Evolutionary conservation across 2,888 invertebrate species (phyloP).

Genomic region (Anticlea derivata): DNA sequence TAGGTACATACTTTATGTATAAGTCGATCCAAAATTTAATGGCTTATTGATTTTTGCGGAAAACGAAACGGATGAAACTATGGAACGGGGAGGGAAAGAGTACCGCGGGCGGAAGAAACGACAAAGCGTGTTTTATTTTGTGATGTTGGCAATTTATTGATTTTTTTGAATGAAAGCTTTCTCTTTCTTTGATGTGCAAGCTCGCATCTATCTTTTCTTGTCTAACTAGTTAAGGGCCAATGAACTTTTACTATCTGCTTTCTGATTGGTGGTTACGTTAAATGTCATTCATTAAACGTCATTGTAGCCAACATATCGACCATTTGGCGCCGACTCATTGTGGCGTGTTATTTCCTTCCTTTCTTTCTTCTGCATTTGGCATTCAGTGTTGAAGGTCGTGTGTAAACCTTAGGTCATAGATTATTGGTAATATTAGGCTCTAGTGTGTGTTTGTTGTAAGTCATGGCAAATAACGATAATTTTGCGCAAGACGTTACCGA

Average conservation of each 20-base stretch:
- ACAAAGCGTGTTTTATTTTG: constrained; percentile 44
- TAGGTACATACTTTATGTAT: too few relatives aligned
- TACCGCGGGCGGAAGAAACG: background rate
- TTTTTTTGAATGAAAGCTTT: constrained; percentile 40
- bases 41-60: constrained; percentile 1
- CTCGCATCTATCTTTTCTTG: constrained; percentile 40
- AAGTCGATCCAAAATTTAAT: too few relatives aligned
- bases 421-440: constrained; percentile 83
- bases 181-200: constrained; percentile 43
- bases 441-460: constrained; percentile 61
- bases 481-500: constrained; percentile 90
- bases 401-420: constrained; percentile 74
- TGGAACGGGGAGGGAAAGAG: background rate
- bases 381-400: constrained; percentile 80
- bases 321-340: constrained; percentile 69
- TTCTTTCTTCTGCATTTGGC: constrained; percentile 81
- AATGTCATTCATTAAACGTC: constrained; percentile 48
- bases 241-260: constrained; percentile 58
- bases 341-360: constrained; percentile 47
- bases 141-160: constrained; percentile 53
- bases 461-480: constrained; percentile 91
- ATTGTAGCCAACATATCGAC: constrained; percentile 55
- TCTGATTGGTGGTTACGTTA: constrained; percentile 61
- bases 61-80: constrained; percentile 1
- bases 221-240: constrained; percentile 58